Conservation (phyloP, 2,113 vertebrate species). For the Mus pahari region DNA sequence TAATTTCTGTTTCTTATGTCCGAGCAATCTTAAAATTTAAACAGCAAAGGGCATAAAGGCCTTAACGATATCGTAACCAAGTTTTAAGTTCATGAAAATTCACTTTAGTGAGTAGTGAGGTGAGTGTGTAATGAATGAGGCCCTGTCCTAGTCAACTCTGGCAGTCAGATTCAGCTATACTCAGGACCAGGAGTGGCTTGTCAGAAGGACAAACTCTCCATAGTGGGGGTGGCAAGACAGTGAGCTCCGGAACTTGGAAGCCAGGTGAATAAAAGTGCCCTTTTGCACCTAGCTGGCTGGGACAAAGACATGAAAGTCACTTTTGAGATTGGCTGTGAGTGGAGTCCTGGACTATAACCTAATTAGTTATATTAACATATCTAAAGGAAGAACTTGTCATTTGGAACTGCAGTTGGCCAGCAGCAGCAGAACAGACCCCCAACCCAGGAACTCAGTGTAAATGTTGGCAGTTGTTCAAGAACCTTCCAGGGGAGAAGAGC, state of each 20-base stretch:
- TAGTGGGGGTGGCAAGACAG: background rate
- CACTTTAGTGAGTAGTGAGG: constrained; percentile 24
- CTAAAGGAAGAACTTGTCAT: constrained; percentile 55
- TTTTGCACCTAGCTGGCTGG: background rate
- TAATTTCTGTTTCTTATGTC: constrained; percentile 38
- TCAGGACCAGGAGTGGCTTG: background rate
- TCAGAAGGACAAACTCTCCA: background rate
- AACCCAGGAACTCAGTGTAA: constrained; percentile 33
- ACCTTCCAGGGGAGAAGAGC: background rate
- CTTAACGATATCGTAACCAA: background rate
- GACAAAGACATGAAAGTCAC: constrained; percentile 67
- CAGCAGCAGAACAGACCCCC: constrained; percentile 14
- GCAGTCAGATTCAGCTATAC: background rate
- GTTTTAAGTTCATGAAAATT: constrained; percentile 39
- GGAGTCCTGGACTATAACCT: constrained; percentile 57
- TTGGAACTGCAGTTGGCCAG: constrained; percentile 5
- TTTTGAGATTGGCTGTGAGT: constrained; percentile 63
- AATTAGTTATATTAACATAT: constrained; percentile 62
- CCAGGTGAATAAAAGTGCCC: constrained; percentile 12
- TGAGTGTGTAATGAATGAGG: background rate
- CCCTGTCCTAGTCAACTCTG: background rate
- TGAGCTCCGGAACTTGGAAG: constrained; percentile 10
- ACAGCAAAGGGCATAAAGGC: constrained; percentile 19
- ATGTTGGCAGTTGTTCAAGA: background rate
- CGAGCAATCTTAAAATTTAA: constrained; percentile 47